phyloP scores from a whole-genome alignment of 2,113 vertebrate genomes.

The Microcebus griseorufus region DNA sequence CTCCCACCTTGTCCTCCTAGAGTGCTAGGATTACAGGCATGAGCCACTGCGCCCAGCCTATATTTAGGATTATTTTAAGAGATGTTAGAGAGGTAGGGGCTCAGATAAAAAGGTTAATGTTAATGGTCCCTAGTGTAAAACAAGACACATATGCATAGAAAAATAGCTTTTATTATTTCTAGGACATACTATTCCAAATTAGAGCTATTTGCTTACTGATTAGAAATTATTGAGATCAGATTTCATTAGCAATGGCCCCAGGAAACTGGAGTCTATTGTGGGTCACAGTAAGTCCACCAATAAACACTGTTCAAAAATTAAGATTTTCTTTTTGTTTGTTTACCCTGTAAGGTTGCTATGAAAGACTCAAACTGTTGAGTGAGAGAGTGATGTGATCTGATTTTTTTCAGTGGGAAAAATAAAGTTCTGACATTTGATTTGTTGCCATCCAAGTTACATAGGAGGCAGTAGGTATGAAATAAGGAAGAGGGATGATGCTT shows the following conservation, averaged over 20 bases:
- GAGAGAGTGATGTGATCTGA: not conserved
- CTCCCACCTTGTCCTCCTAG: too few species aligned
- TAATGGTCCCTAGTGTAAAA: not conserved
- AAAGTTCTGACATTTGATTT: not conserved
- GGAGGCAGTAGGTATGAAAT: not conserved
- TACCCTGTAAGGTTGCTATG: not conserved
- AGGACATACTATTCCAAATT: not conserved
- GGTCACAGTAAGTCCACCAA: not conserved
- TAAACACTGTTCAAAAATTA: not conserved
- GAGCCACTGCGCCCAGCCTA: not conserved
- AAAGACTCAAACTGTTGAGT: not conserved
- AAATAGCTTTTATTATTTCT: conserved; percentile 28
- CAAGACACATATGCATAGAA: not conserved
- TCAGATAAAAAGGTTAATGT: not conserved
- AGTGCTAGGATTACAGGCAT: too few species aligned
- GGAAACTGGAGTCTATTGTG: not conserved
- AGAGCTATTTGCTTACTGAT: not conserved
- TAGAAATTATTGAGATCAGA: not conserved
- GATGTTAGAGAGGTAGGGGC: not conserved
- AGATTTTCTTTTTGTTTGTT: not conserved
- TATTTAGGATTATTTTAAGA: not conserved
- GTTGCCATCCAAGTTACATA: not conserved
- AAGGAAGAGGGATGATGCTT: not conserved
- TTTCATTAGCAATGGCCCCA: not conserved
- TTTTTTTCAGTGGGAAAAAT: not conserved